phyloP scores from a whole-genome alignment of 2,113 vertebrate species.

The Regulus satrapa region DNA sequence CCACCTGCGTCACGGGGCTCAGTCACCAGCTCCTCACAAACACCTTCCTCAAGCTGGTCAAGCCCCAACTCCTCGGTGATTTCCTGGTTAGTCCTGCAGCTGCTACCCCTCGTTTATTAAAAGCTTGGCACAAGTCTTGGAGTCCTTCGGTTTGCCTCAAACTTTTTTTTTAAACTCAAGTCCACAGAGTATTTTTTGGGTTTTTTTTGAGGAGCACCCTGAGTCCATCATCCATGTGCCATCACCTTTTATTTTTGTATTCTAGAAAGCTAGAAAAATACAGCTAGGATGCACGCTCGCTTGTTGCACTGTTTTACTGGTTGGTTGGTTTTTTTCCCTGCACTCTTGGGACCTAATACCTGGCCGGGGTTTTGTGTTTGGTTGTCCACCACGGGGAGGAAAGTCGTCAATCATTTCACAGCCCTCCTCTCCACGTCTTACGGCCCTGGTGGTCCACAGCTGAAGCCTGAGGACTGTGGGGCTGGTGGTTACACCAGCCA shows the following conservation, averaged over 20 bases:
- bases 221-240: background rate
- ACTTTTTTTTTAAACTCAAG: background rate
- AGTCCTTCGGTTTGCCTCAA: background rate
- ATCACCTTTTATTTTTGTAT: background rate
- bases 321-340: background rate
- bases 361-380: background rate
- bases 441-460: background rate
- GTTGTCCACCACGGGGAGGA: background rate
- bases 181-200: background rate
- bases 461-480: background rate
- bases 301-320: background rate
- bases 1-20: background rate
- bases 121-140: background rate
- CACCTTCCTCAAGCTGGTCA: constrained; percentile 36
- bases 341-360: background rate
- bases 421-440: background rate
- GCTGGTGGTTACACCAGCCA: background rate
- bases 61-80: background rate
- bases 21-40: constrained; percentile 36
- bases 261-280: background rate
- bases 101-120: background rate
- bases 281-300: background rate
- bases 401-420: background rate
- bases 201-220: background rate
- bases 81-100: constrained; percentile 24